These are phyloP conservation scores for Melanargia galathea DNA, from an alignment of 2,888 invertebrate species.

Conservation along the genomic window DNA sequence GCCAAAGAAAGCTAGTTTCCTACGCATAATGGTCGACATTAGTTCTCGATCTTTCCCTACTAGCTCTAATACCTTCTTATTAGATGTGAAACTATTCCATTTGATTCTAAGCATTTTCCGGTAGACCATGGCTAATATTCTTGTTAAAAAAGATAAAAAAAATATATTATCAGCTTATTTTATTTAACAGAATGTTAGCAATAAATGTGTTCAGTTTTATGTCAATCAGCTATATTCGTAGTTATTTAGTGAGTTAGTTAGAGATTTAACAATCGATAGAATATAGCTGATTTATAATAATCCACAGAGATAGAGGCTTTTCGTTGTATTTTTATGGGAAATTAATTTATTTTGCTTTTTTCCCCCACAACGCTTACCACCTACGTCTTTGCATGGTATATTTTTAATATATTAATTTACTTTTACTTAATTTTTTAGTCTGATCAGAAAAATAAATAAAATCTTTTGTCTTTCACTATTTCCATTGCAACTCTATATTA, in stretches of 20 bases:
- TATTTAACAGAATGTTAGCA: neutral
- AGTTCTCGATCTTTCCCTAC: no score
- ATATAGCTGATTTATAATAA: neutral
- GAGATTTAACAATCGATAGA: neutral
- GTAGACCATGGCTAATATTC: no score
- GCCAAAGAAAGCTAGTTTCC: no score
- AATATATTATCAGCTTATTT: neutral
- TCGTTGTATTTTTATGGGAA: conserved; percentile 22
- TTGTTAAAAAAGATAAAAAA: no score
- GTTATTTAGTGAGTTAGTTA: neutral
- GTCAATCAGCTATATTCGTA: neutral
- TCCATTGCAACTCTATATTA: no score
- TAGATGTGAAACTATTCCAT: no score
- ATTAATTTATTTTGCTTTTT: conserved; percentile 39
- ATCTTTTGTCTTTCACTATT: no score
- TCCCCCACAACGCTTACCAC: conserved; percentile 55
- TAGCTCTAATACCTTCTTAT: no score
- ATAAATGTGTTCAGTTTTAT: neutral
- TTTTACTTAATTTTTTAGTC: neutral
- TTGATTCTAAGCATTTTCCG: no score
- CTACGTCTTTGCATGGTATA: conserved; percentile 63
- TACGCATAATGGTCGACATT: no score
- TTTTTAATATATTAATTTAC: neutral
- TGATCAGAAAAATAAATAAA: no score
- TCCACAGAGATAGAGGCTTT: neutral